Conservation (phyloP, 2,797 vertebrate species). For the Danio choprae region DNA sequence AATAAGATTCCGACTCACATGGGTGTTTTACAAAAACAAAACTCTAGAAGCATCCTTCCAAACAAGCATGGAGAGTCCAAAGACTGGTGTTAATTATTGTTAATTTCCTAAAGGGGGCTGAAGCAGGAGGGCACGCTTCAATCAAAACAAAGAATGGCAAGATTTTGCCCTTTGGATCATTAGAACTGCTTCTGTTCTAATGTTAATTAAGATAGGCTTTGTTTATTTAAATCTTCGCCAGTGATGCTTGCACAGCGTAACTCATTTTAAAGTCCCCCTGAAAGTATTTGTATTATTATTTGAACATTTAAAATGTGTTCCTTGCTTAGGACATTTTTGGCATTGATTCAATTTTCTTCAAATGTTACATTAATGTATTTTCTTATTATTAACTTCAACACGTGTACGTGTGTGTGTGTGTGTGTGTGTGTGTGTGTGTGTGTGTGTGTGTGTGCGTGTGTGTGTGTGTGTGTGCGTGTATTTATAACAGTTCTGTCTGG, state of each 20-base stretch:
- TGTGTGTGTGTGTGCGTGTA: too few relatives aligned
- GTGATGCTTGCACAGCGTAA: constrained; percentile 23
- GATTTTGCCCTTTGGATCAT: constrained; percentile 35
- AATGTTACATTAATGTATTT: too few relatives aligned
- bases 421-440: too few relatives aligned
- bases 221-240: constrained; percentile 53
- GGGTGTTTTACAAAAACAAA: constrained; percentile 15
- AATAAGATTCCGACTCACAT: background rate
- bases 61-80: constrained; percentile 22
- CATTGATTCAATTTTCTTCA: too few relatives aligned
- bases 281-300: too few relatives aligned
- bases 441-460: too few relatives aligned
- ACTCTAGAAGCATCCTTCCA: constrained; percentile 25
- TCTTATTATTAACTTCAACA: too few relatives aligned
- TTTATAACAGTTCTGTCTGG: too few relatives aligned
- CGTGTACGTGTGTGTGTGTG: too few relatives aligned
- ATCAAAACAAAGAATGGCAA: constrained; percentile 46
- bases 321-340: too few relatives aligned
- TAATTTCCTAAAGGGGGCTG: constrained; percentile 41
- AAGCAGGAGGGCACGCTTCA: constrained; percentile 26
- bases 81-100: constrained; percentile 46
- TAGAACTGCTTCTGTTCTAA: constrained; percentile 34
- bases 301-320: too few relatives aligned
- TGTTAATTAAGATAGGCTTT: constrained; percentile 37
- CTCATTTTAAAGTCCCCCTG: constrained; percentile 32